Conservation (phyloP, 2,888 invertebrate genomes). For the Cheilosia variabilis region DNA sequence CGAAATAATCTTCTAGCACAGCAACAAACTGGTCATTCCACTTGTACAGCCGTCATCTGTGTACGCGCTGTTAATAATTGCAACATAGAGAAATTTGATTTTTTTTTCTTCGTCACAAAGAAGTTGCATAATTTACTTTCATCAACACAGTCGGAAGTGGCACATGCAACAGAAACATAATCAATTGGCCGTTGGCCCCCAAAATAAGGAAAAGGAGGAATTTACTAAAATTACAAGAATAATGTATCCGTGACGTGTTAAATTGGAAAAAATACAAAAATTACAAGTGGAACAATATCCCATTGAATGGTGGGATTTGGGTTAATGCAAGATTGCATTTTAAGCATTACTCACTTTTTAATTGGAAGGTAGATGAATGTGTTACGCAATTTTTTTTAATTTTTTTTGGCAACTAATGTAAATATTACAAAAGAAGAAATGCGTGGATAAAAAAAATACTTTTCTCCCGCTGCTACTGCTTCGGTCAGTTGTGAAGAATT, state of each 20-base stretch:
- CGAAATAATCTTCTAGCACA: constrained; percentile 16
- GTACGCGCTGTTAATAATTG: neutral
- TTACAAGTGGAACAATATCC: constrained; percentile 1
- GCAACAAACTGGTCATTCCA: constrained; percentile 20
- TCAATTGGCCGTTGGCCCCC: neutral
- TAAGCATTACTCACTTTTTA: constrained; percentile 27
- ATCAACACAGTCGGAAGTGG: neutral
- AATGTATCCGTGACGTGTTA: constrained; percentile 36
- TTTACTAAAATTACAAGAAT: neutral
- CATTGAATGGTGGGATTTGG: constrained; percentile 6
- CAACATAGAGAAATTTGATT: constrained; percentile 28
- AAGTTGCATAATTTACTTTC: constrained; percentile 44
- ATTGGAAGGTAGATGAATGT: neutral
- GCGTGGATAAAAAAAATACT: constrained; percentile 1
- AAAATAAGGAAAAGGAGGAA: neutral
- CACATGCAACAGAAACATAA: neutral
- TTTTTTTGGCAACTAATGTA: neutral
- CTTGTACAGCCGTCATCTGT: neutral
- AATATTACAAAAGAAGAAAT: constrained; percentile 2
- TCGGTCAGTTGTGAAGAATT: constrained; percentile 19
- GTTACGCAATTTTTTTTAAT: neutral
- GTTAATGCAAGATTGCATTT: neutral
- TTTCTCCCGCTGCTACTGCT: constrained; percentile 15
- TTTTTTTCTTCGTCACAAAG: constrained; percentile 14
- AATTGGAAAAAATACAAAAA: constrained; percentile 56